Base-by-base conservation (phyloP, 2,113 vertebrate genomes). In the Ophiodon elongatus region DNA sequence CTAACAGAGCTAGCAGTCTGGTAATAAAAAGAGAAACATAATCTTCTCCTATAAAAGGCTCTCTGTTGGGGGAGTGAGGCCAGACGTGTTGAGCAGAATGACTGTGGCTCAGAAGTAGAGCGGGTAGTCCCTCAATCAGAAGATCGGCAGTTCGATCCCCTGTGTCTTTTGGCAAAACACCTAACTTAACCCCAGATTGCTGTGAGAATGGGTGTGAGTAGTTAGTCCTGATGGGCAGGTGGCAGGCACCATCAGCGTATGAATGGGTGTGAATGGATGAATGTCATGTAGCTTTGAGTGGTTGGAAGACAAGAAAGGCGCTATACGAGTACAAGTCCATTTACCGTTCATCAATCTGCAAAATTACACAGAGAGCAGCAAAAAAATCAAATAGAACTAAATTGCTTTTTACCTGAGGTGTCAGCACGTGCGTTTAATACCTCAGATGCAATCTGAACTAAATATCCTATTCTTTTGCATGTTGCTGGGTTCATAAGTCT, bases 61-160 rank as follows among this genome's bases (percentile, higher is more conserved):
- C 17, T 72, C 27, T 57, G 25, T 23, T 37, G 35, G 50, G 19
- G 41, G 37, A 37, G 33, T 0, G n/a, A 72, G 25, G 39, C 59
- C 84, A 79, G 56, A 75, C 57, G 64, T 79, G 63, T 57, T 33
- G n/a, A 47, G 29, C n/a, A 25, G 27, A 19, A 4, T 4, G 23
- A 54, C 21, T 54, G 50, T 10, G 8, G 50, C 23, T 56, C n/a
- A 25, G 54, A 25, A 25, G 50, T 52, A 25, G 54, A 27, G 54
- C 25, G 25, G 8, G 54, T 27, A 5, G 56, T 57, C 25, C 5
- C 25, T 29, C 52, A 11, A 15, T 57, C 25, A 6, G n/a, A 14
- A 57, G 25, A 25, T 25, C 11, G 10, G 54, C 54, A 2, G 56
- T 59, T 59, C 27, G 25, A 27, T 29, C 25, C 56, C 25, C 56